Conservation (phyloP, 2,888 invertebrate species). For the Apodemia duryi region DNA sequence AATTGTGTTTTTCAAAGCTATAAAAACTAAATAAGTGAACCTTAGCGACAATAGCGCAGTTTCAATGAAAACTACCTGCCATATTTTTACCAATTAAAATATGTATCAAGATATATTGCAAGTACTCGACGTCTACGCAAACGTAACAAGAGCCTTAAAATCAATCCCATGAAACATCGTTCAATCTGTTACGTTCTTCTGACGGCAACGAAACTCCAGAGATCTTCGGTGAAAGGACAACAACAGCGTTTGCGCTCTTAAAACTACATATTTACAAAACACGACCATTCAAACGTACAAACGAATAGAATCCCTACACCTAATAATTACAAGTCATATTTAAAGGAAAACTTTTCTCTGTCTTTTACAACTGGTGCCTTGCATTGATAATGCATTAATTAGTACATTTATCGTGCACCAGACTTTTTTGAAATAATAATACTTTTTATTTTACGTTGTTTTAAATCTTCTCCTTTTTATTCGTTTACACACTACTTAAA, state of each 20-base stretch:
- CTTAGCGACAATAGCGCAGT: too few species aligned
- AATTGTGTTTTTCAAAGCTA: too few species aligned
- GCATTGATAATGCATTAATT: not conserved
- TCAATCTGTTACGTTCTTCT: conserved; percentile 56
- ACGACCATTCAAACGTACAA: conserved; percentile 8
- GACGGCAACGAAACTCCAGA: conserved; percentile 75
- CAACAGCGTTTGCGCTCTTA: conserved; percentile 64
- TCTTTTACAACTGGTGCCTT: not conserved
- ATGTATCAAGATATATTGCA: too few species aligned
- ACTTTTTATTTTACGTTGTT: too few species aligned
- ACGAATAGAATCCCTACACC: not conserved
- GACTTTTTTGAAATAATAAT: too few species aligned
- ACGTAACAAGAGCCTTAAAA: conserved; percentile 27
- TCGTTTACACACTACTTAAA: too few species aligned
- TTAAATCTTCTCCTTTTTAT: too few species aligned
- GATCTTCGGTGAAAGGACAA: conserved; percentile 79
- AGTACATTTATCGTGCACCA: too few species aligned
- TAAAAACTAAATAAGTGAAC: too few species aligned
- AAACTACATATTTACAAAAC: conserved; percentile 46
- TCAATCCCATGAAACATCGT: conserved; percentile 50
- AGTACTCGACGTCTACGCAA: conserved; percentile 6
- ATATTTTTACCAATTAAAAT: too few species aligned
- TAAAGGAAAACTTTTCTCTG: not conserved
- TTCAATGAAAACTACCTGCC: too few species aligned
- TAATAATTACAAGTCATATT: not conserved